Evolutionary conservation across 2,888 invertebrate species (phyloP).

Genomic region (Rhagophthalmus giganteus): DNA sequence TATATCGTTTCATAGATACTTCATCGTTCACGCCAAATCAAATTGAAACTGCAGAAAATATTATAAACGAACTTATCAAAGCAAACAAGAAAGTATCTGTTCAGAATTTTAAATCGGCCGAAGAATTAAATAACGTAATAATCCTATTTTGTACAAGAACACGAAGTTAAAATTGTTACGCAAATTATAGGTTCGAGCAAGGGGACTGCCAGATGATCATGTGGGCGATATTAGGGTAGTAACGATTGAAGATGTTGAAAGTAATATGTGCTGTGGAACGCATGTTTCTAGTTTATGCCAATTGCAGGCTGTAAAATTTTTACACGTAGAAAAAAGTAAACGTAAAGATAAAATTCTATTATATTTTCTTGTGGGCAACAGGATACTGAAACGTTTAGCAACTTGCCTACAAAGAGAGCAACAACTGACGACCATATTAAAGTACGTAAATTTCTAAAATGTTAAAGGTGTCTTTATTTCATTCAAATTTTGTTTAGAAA

Average conservation of each 20-base stretch:
- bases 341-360: conserved; percentile 65
- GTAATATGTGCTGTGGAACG: conserved; percentile 87
- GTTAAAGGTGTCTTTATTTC: no score
- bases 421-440: conserved; percentile 67
- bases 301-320: conserved; percentile 67
- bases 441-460: conserved; percentile 64
- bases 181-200: conserved; percentile 61
- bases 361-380: conserved; percentile 73
- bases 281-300: conserved; percentile 77
- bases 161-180: neutral
- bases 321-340: conserved; percentile 74
- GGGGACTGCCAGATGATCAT: conserved; percentile 80
- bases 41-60: conserved; percentile 61
- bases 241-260: conserved; percentile 74
- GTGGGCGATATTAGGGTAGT: conserved; percentile 76
- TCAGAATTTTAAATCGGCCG: conserved; percentile 64
- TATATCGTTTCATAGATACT: conserved; percentile 55
- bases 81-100: conserved; percentile 66
- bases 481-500: conserved; percentile 63
- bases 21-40: conserved; percentile 59
- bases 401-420: conserved; percentile 68
- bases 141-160: no score
- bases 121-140: conserved; percentile 43
- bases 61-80: conserved; percentile 70
- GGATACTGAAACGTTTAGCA: conserved; percentile 66